Evolutionary conservation across 2,797 vertebrate species (phyloP), one percentile per base, ranked within the genome.

Genomic region (Cirrhinus molitorella): DNA sequence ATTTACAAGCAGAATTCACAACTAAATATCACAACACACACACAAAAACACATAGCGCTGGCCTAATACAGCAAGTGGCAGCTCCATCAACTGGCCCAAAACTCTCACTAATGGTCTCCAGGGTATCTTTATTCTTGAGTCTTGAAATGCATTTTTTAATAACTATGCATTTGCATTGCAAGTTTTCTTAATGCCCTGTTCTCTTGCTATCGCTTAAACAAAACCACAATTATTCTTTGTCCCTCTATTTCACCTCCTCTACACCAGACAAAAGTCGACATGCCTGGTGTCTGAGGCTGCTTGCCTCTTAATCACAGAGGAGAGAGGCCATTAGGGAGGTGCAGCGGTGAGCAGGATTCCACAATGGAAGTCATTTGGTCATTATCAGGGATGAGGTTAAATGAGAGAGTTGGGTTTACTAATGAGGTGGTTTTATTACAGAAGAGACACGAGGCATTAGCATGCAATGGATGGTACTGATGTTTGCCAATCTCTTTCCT

Each of bases 171-270:
- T 45, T 77, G 40, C 45, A 73, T 40, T 68, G 21, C 17, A 61
- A 13, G 28, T 34, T 55, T 72, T 21, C 45, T 66, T 81, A 34
- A 63, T 55, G 49, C 73, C 86, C 66, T 28, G 21, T 55, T 75
- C 59, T 61, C 83, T 89, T 78, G 88, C 85, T 85, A 63, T 37
- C 49, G 47, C 87, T 80, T 87, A 89, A 90, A 92, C 89, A 88
- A 90, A 92, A 91, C 80, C 89, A 85, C 90, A 85, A 91, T 93
- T 92, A 93, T 89, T 83, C 65, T 90, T 91, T 92, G 90, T 93
- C 91, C 72, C 81, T 84, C 88, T 80, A 53, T 81, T 86, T 91
- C 91, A 92, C 90, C 76, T 81, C 79, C 87, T 86, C 78, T 85
- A 85, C 70, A 80, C 85, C 89, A 87, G 87, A 93, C 91, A 92